Evolutionary conservation across 2,888 invertebrate genomes (phyloP).

Genomic region (Clitarchus hookeri): DNA sequence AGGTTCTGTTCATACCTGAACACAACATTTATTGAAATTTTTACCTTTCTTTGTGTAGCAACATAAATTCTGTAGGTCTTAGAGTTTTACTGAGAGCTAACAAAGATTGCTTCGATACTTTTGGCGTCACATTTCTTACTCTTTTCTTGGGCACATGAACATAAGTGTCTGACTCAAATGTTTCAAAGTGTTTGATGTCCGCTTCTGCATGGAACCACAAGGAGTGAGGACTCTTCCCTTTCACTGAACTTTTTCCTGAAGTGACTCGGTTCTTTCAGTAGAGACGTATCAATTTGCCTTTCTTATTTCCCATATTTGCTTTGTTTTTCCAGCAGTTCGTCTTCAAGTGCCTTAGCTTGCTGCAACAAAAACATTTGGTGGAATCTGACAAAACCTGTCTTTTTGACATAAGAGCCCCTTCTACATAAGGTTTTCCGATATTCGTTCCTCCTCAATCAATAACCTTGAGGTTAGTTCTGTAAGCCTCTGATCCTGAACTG

Average conservation of each 20-base stretch:
- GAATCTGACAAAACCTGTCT: not conserved
- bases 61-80: not conserved
- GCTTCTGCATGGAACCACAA: not conserved
- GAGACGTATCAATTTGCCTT: not conserved
- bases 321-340: no score
- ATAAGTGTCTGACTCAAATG: no score
- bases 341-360: no score
- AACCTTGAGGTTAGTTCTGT: not conserved
- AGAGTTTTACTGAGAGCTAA: not conserved
- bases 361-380: not conserved
- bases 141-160: no score
- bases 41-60: not conserved
- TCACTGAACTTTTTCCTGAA: not conserved
- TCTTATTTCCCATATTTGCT: no score
- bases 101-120: not conserved
- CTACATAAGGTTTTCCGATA: not conserved
- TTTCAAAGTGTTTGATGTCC: no score
- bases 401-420: not conserved
- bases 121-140: no score
- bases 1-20: not conserved
- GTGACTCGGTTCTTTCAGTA: not conserved
- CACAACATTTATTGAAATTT: not conserved
- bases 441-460: not conserved
- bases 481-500: not conserved
- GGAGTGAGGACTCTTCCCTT: no score